Conservation (phyloP, 2,888 invertebrate species). For the Sturmia bella region DNA sequence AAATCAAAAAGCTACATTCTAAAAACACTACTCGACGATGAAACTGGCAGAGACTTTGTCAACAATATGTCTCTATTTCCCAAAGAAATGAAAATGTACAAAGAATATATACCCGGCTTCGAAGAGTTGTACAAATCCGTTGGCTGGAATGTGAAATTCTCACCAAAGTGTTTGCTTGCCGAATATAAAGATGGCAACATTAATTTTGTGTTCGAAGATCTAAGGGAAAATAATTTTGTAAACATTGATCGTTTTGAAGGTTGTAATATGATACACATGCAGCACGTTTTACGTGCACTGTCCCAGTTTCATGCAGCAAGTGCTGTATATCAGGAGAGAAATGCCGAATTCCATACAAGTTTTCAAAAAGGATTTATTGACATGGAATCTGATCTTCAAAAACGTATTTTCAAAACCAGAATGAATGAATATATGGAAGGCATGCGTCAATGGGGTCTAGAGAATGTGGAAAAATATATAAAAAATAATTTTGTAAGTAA, state of each 20-base stretch:
- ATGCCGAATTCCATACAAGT: conserved; percentile 72
- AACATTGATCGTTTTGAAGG: conserved; percentile 76
- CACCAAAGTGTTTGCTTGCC: conserved; percentile 74
- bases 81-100: conserved; percentile 77
- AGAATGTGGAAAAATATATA: conserved; percentile 73
- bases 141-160: conserved; percentile 73
- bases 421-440: conserved; percentile 49
- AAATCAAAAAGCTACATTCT: conserved; percentile 75
- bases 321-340: conserved; percentile 72
- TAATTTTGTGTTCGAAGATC: conserved; percentile 76
- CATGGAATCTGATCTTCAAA: conserved; percentile 68
- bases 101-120: conserved; percentile 74
- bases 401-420: conserved; percentile 7
- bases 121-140: conserved; percentile 74
- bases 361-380: conserved; percentile 58
- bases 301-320: conserved; percentile 79
- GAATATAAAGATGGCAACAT: conserved; percentile 72
- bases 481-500: conserved; percentile 47
- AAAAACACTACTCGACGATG: conserved; percentile 74
- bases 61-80: conserved; percentile 75
- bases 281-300: conserved; percentile 73
- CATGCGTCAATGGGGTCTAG: conserved; percentile 73
- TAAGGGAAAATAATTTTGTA: conserved; percentile 72
- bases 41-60: conserved; percentile 69
- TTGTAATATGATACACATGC: conserved; percentile 76